Evolutionary conservation across 2,113 vertebrate species (phyloP).

Genomic region (Ammospiza caudacuta): DNA sequence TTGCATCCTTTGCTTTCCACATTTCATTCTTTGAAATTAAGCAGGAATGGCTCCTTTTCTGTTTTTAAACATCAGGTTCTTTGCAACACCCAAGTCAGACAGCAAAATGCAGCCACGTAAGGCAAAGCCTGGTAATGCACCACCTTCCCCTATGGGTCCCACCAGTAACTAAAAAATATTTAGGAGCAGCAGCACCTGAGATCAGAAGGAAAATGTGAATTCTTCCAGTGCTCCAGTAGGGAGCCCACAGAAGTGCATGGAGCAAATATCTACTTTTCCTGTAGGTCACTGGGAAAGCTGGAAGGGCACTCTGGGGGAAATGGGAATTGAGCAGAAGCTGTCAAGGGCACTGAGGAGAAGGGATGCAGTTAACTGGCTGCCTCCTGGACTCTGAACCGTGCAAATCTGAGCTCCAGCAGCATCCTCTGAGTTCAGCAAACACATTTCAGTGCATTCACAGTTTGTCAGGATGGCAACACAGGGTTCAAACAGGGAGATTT

Average conservation of each 20-base stretch:
- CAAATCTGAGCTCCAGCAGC: background rate
- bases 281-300: background rate
- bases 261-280: background rate
- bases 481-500: background rate
- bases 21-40: background rate
- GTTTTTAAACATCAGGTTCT: background rate
- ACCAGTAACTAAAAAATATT: background rate
- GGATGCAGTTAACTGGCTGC: background rate
- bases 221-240: background rate
- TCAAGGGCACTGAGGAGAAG: background rate
- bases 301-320: background rate
- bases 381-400: background rate
- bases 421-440: background rate
- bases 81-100: background rate
- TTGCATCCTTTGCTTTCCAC: background rate
- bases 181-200: background rate
- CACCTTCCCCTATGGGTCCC: background rate
- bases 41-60: background rate
- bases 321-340: background rate
- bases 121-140: background rate
- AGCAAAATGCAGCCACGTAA: background rate
- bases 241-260: background rate
- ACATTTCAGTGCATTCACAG: background rate
- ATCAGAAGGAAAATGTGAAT: background rate
- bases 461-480: background rate